Percentiles rank a stretch among this genome's conserved stretches.
These are phyloP conservation scores for Oscheius sp. DNA, from an alignment of 2,888 invertebrate genomes.

Conservation along the genomic window DNA sequence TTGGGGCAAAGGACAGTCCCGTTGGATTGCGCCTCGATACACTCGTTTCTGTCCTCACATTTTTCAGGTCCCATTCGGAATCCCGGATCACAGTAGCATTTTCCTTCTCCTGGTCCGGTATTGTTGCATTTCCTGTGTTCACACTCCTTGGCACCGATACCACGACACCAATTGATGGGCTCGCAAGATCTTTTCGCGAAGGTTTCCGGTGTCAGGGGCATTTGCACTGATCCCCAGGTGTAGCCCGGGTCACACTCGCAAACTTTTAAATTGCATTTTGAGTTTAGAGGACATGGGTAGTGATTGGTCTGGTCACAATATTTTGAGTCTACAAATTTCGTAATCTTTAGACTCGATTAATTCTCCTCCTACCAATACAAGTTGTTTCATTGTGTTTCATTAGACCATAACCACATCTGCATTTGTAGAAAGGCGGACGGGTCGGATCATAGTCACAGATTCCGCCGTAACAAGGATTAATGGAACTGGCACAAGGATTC, in stretches of 20 bases:
- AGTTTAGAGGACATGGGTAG: slow-evolving; percentile 24
- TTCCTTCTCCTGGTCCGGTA: slow-evolving; percentile 28
- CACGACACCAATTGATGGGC: slow-evolving; percentile 33
- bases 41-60: slow-evolving; percentile 25
- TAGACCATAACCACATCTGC: slow-evolving; percentile 14
- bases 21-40: not conserved
- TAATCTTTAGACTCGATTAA: too few relatives aligned
- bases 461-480: slow-evolving; percentile 23
- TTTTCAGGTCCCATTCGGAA: not conserved
- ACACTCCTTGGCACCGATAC: not conserved
- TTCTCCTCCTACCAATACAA: slow-evolving; percentile 25
- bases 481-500: not conserved
- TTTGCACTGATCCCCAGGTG: slow-evolving; percentile 15
- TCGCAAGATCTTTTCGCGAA: slow-evolving; percentile 14
- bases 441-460: slow-evolving; percentile 10
- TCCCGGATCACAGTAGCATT: slow-evolving; percentile 35
- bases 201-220: slow-evolving; percentile 20
- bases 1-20: not conserved
- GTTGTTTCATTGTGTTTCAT: slow-evolving; percentile 23
- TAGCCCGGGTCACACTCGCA: slow-evolving; percentile 33
- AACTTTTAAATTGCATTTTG: slow-evolving; percentile 2
- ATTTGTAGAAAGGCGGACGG: slow-evolving; percentile 12
- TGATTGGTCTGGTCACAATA: slow-evolving; percentile 23
- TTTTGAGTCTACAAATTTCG: slow-evolving; percentile 23
- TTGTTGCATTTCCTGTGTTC: not conserved